Conservation (phyloP, 2,888 invertebrate species). For the Macrosiphum euphorbiae region DNA sequence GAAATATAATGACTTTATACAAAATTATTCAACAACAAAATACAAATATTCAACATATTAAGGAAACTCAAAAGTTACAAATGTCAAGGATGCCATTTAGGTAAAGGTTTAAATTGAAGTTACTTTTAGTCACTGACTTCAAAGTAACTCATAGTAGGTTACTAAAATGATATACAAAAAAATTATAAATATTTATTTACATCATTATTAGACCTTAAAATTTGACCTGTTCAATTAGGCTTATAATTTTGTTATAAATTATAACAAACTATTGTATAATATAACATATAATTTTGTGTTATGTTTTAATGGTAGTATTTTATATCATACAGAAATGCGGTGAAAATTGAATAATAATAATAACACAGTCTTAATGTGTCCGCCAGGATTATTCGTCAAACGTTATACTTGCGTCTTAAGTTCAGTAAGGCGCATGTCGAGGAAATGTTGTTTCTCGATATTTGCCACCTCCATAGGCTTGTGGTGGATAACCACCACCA, state of each 20-base stretch:
- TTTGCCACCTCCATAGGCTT: slow-evolving; percentile 68
- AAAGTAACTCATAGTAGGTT: slow-evolving; percentile 17
- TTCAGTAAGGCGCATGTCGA: slow-evolving; percentile 67
- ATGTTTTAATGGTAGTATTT: slow-evolving; percentile 52
- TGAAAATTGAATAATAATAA: slow-evolving; percentile 60
- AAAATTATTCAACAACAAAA: slow-evolving; percentile 57
- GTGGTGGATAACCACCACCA: slow-evolving; percentile 64
- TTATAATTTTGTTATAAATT: slow-evolving; percentile 60
- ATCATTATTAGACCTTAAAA: slow-evolving; percentile 53
- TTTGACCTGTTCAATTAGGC: slow-evolving; percentile 59
- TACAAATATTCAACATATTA: slow-evolving; percentile 32
- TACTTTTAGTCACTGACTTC: slow-evolving; percentile 9
- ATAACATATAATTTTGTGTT: slow-evolving; percentile 49
- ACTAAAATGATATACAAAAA: slow-evolving; percentile 59
- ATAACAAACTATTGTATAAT: slow-evolving; percentile 48
- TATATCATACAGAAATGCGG: slow-evolving; percentile 47
- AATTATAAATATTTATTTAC: slow-evolving; percentile 62
- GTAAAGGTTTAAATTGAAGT: slow-evolving; percentile 17
- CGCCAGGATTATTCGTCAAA: slow-evolving; percentile 63
- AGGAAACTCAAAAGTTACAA: slow-evolving; percentile 18
- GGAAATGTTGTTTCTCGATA: slow-evolving; percentile 67
- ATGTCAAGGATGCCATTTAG: slow-evolving; percentile 30
- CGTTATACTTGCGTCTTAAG: slow-evolving; percentile 57
- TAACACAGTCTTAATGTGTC: slow-evolving; percentile 63
- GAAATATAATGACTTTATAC: slow-evolving; percentile 31